Percentiles rank a stretch among this genome's conserved stretches.
phyloP scores from a whole-genome alignment of 1,140 invertebrate species.

The Achroia grisella region DNA sequence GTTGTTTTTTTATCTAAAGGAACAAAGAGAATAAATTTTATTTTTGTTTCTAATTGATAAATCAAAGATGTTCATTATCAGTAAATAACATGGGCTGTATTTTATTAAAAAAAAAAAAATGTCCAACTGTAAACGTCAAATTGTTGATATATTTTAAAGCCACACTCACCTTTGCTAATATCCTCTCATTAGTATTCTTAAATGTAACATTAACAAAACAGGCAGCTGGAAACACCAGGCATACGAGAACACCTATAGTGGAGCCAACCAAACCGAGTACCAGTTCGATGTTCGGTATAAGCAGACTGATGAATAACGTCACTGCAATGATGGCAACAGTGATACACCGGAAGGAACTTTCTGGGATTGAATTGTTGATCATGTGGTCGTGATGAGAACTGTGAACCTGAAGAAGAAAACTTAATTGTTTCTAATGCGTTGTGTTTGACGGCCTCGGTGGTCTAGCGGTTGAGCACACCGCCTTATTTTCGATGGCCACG shows the following conservation, averaged over 20 bases:
- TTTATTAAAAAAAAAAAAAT: no score
- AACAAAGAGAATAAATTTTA: no score
- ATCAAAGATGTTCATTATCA: no score
- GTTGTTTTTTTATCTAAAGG: no score
- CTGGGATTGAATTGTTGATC: conserved; percentile 78
- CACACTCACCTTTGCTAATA: conserved; percentile 78
- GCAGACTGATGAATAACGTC: conserved; percentile 84
- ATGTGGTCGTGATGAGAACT: conserved; percentile 59
- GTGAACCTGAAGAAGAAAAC: conserved; percentile 35
- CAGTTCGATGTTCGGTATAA: conserved; percentile 93
- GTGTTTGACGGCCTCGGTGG: no score
- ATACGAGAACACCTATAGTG: conserved; percentile 95
- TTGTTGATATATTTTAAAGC: no score
- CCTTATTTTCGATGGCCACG: no score
- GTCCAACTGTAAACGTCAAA: no score
- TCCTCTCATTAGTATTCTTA: conserved; percentile 83
- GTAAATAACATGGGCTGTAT: no score
- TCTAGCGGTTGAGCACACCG: no score
- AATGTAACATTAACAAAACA: conserved; percentile 82
- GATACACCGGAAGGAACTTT: conserved; percentile 84
- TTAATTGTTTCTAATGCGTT: no score
- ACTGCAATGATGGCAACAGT: conserved; percentile 84
- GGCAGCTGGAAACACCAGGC: conserved; percentile 91
- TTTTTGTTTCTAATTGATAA: no score
- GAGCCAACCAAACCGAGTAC: conserved; percentile 94